Evolutionary conservation across 2,888 invertebrate species (phyloP), one percentile per base, ranked within the genome.

Genomic region (Neocrepidodera transversa): DNA sequence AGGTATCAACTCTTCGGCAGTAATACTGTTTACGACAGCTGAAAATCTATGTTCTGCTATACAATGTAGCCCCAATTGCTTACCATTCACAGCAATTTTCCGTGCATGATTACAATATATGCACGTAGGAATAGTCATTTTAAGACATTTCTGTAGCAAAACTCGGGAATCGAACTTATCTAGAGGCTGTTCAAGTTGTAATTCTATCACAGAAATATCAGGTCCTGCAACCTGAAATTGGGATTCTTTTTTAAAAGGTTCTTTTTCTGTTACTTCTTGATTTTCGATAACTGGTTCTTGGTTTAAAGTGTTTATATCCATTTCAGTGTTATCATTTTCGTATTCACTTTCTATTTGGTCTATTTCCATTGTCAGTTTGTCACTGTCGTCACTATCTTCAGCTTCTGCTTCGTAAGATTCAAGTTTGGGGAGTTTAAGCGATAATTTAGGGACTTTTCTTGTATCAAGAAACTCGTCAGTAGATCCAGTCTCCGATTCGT

Each of bases 21-120:
- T 89, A 56, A 90, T 90, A 72, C 90, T 90, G 72, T 90, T 87
- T 16, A 90, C 90, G 0, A 88, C 86, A 2, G 90, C 90, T n/a
- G 86, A 85, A 76, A 91, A 93, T 5, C 90, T 84, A 78, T 94
- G 93, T 73, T 91, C 86, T 0, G 87, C 85, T 11, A 93, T 86
- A 78, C 93, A 86, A 74, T 94, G 93, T 35, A 92, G 78, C 5
- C 89, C 88, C 48, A 94, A 80, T 71, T 92, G 91, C 75, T 88
- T 87, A 49, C 90, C 92, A 77, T 93, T 91, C 0, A 93, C 92
- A 8, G 92, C 90, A 67, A 94, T 92, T 70, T 90, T 89, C 14
- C 91, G 84, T 0, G 91, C 92, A 81, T 93, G 92, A 74, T 93
- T 92, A 74, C 93, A 94, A 76, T 92, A 94, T 55, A 92, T 85